Percentiles rank a stretch among this genome's conserved stretches.
These are phyloP conservation scores for Homarus americanus DNA, from an alignment of 1,140 invertebrate genomes.

Conservation along the genomic window DNA sequence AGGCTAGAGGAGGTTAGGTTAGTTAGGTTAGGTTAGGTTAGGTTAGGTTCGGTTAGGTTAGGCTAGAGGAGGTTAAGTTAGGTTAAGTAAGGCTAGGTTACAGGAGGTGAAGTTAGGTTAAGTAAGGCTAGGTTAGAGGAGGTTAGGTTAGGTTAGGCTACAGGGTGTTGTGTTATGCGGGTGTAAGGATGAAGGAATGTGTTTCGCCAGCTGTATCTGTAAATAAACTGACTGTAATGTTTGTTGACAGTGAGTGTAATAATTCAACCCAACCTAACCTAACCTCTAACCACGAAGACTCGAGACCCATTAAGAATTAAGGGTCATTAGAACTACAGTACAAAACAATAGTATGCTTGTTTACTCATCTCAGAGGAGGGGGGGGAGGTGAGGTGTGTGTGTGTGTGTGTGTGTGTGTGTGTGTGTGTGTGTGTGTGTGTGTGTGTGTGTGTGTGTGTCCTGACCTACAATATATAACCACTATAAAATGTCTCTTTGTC, in stretches of 20 bases:
- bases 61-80: too few species aligned
- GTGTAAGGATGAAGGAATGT: not conserved
- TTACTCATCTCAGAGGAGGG: not conserved
- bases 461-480: not conserved
- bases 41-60: too few species aligned
- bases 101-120: too few species aligned
- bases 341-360: not conserved
- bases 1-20: too few species aligned
- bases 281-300: too few species aligned
- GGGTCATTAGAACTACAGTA: not conserved
- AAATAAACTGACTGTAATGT: not conserved
- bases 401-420: not conserved
- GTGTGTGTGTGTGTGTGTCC: not conserved
- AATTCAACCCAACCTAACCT: not conserved
- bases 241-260: not conserved
- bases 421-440: not conserved
- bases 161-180: not conserved
- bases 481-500: not conserved
- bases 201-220: not conserved
- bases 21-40: too few species aligned
- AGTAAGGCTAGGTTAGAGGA: too few species aligned
- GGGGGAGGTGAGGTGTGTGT: not conserved
- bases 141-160: too few species aligned
- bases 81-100: too few species aligned
- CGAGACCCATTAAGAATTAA: not conserved